Base-by-base conservation (phyloP, 2,113 vertebrate species). In the Serilophus lunatus region DNA sequence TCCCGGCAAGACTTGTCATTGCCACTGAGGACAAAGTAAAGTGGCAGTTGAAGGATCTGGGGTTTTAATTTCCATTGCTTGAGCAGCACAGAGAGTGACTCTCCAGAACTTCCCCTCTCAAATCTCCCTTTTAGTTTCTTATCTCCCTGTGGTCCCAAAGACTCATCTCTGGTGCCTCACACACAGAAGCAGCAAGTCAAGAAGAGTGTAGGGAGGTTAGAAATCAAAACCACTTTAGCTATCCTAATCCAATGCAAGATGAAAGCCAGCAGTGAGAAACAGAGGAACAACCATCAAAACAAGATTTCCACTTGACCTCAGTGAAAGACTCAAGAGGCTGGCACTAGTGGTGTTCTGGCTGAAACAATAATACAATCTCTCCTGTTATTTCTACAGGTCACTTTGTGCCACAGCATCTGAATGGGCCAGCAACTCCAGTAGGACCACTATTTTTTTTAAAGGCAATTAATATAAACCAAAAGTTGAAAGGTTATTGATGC, bases 401-500 rank as follows among this genome's bases (percentile, higher is more conserved):
- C 54, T 72, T 65, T 24, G 45, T 51, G 72, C 23, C 50, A 54
- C 7, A 3, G n/a, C 33, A 38, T n/a, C 54, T 36, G 45, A 35
- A 33, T 47, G 15, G 20, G 79, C 31, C 24, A 57, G 31, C 9
- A 82, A 61, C 14, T 57, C 35, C 33, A 49, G 7, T 4, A 82
- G 12, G 6, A 72, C 11, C 17, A 44, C 8, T 24, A 7, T 56
- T 51, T 54, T 79, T 42, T n/a, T 6, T 16, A 16, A 1, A 12
- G 14, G 18, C 68, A 19, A 63, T 47, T 53, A 42, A 72, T 54
- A 44, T 7, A 22, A 12, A 56, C 31, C 40, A 87, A 51, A 78
- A 61, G 20, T 29, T 66, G 42, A 26, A 19, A 60, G 1, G 0
- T 56, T 72, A 76, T 6, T 77, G 56, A 69, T 0, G 3, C 9